Evolutionary conservation across 2,797 vertebrate species (phyloP), one percentile per base, ranked within the genome.

Genomic region (Fringilla coelebs): DNA sequence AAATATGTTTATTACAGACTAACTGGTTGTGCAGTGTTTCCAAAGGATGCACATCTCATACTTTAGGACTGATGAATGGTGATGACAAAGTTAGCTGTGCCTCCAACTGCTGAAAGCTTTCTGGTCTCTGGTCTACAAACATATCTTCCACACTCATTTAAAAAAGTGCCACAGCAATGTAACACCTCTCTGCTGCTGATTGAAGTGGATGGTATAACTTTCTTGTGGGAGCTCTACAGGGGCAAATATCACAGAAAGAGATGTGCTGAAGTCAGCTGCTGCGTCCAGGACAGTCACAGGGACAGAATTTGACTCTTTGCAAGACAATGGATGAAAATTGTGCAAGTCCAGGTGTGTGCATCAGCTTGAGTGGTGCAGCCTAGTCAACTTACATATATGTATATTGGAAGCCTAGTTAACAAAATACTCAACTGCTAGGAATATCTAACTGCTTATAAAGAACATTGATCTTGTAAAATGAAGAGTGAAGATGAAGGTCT

Each of bases 161-260:
- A 78, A 94, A 75, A 60, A 19, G 24, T 41, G 32, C 36, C 32
- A 43, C 15, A 60, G 67, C 77, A 91, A 60, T 0, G 0, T 34
- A 60, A 41, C 7, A 32, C 6, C 26, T 86, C 0, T 0, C 40
- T 78, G 77, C 18, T 79, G 45, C 0, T 70, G 52, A 74, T 43
- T 73, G 28, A 32, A 54, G 38, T 16, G 52, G 61, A 19, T 66
- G 41, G 25, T 26, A 28, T 48, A 41, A 17, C 12, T 61, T 89
- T 82, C 43, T 85, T 93, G 43, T 72, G 21, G 40, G 51, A 85
- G 17, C 25, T 84, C 38, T 62, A 41, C 20, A 66, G 48, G 38
- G 77, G n/a, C 10, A 45, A 87, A 60, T 60, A 52, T 49, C 31
- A 85, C 34, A 67, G 71, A 63, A 73, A 11, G 40, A 67, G 40